Evolutionary conservation across 2,113 vertebrate species (phyloP), one percentile per base, ranked within the genome.

Genomic region (Recurvirostra avosetta): DNA sequence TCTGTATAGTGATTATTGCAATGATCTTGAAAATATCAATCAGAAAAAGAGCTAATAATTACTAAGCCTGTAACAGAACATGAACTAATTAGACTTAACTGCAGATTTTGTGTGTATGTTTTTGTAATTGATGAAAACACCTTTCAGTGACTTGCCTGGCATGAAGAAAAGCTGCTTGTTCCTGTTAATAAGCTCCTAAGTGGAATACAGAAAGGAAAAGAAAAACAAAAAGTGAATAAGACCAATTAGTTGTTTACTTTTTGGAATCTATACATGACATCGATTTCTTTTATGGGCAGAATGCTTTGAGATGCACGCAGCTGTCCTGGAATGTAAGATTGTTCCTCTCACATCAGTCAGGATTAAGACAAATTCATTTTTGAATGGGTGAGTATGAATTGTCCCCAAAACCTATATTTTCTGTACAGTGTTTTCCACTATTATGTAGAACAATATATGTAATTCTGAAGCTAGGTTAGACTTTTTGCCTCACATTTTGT

Each of bases 31-130:
- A 98, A 98, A 97, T 98, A 98, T 94, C 97, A 97, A 92, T 98
- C 97, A 97, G 96, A 96, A 97, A 98, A 97, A 38, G 75, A 97
- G 87, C 80, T 97, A 96, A 96, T 98, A 97, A 98, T 98, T 96
- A 96, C 90, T 78, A 73, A 94, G 88, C 45, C 79, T 94, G 34
- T 81, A 91, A 95, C 12, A 67, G 88, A 95, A 95, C 92, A 94
- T 79, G 82, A 96, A 96, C 94, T 97, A 97, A 97, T 98, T 98
- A 97, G 93, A 92, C 61, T 96, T 97, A 98, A 97, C 88, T 49
- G 90, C 71, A 86, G n/a, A 97, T 89, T 97, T 97, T 95, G 77
- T 92, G 87, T 61, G 82, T 87, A 77, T 96, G 82, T 94, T 96
- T 96, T 73, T 92, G 47, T 97, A 97, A 97, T 96, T 97, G 96